These are phyloP conservation scores for Cairina moschata DNA, from an alignment of 2,113 vertebrate genomes.

Conservation along the genomic window DNA sequence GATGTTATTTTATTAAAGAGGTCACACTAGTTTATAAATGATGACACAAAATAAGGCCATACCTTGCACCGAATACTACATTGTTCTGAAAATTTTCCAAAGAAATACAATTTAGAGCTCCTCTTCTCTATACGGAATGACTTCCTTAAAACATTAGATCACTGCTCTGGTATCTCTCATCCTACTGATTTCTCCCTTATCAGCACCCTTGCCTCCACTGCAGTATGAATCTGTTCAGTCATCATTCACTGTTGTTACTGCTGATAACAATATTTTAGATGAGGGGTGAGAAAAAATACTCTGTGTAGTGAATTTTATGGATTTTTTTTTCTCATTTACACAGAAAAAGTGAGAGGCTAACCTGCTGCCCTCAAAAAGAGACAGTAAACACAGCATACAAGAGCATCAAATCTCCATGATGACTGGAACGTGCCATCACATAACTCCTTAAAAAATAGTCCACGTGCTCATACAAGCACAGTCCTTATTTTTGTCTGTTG, in stretches of 20 bases:
- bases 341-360: no score
- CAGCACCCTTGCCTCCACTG: neutral
- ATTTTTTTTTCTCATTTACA: no score
- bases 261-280: no score
- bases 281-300: no score
- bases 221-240: no score
- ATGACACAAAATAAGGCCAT: neutral
- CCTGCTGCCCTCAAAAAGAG: neutral
- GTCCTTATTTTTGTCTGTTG: neutral
- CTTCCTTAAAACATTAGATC: neutral
- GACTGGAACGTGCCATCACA: neutral
- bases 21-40: neutral
- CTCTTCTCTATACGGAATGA: neutral
- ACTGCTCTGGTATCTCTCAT: neutral
- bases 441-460: neutral
- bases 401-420: neutral
- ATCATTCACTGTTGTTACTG: no score
- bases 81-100: neutral
- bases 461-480: neutral
- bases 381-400: neutral
- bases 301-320: no score
- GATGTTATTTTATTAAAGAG: neutral
- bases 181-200: neutral
- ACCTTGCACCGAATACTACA: neutral
- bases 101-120: neutral